These are phyloP conservation scores for Coregonus ussuriensis DNA, from an alignment of 2,797 vertebrate species.

Conservation along the genomic window DNA sequence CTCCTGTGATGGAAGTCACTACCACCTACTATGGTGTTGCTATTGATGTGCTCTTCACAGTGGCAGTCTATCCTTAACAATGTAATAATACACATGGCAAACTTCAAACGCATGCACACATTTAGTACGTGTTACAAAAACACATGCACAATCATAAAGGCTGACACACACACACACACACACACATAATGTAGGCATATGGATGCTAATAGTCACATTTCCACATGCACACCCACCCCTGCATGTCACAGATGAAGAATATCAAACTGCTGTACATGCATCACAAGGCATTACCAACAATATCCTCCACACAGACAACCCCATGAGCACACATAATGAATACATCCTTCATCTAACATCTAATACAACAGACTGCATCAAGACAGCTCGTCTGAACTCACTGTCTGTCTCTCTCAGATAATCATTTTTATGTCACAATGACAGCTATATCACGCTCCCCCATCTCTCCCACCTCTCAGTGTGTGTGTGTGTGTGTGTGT, in stretches of 20 bases:
- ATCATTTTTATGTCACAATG: constrained; percentile 42
- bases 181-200: constrained; percentile 1
- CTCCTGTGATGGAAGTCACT: too few relatives aligned
- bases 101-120: too few relatives aligned
- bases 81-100: too few relatives aligned
- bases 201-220: constrained; percentile 14
- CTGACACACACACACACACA: neutral
- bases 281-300: constrained; percentile 52
- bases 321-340: constrained; percentile 38
- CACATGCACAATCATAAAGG: neutral
- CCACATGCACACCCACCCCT: constrained; percentile 15
- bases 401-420: constrained; percentile 25
- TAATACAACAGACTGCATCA: constrained; percentile 9
- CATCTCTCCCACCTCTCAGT: constrained; percentile 22
- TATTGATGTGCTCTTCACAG: too few relatives aligned
- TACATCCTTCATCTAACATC: constrained; percentile 38
- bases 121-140: too few relatives aligned
- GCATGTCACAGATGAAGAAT: constrained; percentile 43
- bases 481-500: too few relatives aligned
- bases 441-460: constrained; percentile 21
- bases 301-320: constrained; percentile 30
- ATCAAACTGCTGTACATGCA: constrained; percentile 32
- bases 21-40: too few relatives aligned
- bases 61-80: too few relatives aligned
- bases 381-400: constrained; percentile 35